Conservation (phyloP, 2,797 vertebrate species). For the Esox lucius region DNA sequence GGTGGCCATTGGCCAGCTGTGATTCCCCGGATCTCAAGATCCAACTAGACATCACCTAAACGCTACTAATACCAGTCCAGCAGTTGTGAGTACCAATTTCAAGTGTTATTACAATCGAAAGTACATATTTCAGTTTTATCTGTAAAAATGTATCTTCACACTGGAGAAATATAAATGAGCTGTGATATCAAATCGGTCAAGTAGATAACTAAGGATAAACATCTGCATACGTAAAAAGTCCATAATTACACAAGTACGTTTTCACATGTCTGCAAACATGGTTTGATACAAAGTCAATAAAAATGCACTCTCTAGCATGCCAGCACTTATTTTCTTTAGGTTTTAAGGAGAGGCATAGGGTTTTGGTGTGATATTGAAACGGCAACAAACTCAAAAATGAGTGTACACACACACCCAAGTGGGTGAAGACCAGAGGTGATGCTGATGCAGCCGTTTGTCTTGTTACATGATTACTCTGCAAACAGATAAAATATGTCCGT, state of each 20-base stretch:
- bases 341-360: background rate
- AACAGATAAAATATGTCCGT: slow-evolving; percentile 35
- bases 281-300: background rate
- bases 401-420: slow-evolving; percentile 16
- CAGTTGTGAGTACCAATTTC: too few species aligned
- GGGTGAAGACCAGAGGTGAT: slow-evolving; percentile 27
- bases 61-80: too few species aligned
- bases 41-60: too few species aligned
- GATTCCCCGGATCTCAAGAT: too few species aligned
- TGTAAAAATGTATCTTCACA: too few species aligned
- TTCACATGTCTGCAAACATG: background rate
- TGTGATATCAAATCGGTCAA: too few species aligned
- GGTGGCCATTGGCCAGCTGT: background rate
- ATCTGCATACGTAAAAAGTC: too few species aligned
- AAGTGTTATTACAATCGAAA: too few species aligned
- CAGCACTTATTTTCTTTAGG: background rate
- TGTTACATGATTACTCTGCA: slow-evolving; percentile 49
- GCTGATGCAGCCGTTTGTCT: slow-evolving; percentile 58
- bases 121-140: too few species aligned
- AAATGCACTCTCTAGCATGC: slow-evolving; percentile 4
- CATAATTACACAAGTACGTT: background rate
- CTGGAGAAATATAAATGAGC: too few species aligned
- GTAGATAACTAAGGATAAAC: too few species aligned
- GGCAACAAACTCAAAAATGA: slow-evolving; percentile 5
- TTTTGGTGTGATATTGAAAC: slow-evolving; percentile 7